These are phyloP conservation scores for Siniperca knerii DNA, from an alignment of 2,113 vertebrate genomes.

Conservation along the genomic window DNA sequence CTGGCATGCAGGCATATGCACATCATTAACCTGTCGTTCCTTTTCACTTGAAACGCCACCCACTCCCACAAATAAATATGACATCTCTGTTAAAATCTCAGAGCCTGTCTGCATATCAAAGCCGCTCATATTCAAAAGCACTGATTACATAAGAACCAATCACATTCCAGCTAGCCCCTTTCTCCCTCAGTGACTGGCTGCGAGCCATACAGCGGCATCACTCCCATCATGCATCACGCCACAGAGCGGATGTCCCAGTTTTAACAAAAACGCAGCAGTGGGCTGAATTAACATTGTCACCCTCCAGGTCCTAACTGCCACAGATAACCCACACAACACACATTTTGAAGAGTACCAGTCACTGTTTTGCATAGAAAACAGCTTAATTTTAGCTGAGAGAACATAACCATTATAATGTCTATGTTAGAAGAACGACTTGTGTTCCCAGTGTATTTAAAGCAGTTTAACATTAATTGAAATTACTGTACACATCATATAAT, in stretches of 20 bases:
- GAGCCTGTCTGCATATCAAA: slow-evolving; percentile 51
- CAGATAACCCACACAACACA: slow-evolving; percentile 9
- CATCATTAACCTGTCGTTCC: background rate
- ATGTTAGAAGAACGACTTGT: background rate
- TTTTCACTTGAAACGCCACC: background rate
- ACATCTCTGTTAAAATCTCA: slow-evolving; percentile 10
- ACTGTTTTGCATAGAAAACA: background rate
- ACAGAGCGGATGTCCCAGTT: slow-evolving; percentile 73
- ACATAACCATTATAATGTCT: background rate
- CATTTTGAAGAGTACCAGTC: background rate
- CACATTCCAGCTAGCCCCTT: slow-evolving; percentile 48
- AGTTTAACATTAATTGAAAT: background rate
- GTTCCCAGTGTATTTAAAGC: background rate
- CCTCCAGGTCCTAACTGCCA: slow-evolving; percentile 49
- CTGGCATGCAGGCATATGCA: slow-evolving; percentile 18
- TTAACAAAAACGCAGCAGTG: slow-evolving; percentile 57
- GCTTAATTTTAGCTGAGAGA: background rate
- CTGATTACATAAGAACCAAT: slow-evolving; percentile 71
- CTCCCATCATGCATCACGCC: slow-evolving; percentile 69
- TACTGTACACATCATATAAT: background rate
- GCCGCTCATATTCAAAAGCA: slow-evolving; percentile 48
- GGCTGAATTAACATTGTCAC: slow-evolving; percentile 47
- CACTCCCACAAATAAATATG: slow-evolving; percentile 26
- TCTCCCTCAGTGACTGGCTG: slow-evolving; percentile 64
- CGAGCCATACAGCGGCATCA: slow-evolving; percentile 63